Evolutionary conservation across 1,140 invertebrate species (phyloP), one percentile per base, ranked within the genome.

Genomic region (Hylyphantes graminicola): DNA sequence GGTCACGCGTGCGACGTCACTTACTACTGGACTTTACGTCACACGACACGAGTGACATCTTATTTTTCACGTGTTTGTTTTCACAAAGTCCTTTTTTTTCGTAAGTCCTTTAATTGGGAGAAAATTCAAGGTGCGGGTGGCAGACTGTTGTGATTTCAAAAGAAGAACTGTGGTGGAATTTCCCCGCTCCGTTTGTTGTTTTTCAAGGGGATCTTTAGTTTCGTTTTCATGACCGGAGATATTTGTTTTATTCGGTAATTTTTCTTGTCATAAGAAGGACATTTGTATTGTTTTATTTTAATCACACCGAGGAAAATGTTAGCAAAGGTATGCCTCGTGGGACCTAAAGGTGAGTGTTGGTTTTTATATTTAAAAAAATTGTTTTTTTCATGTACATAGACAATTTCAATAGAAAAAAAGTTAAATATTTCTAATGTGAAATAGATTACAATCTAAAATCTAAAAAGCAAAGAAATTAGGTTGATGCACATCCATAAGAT

Each of bases 11-110:
- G 63, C 67, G 76, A 78, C 63, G 76, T 78, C 76, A 78, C 0
- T 54, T 67, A 78, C 76, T 78, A 78, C 76, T 78, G 76, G 76
- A 78, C 63, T 48, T 67, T 61, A 67, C 55, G 74, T 76, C 55
- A 51, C 59, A 63, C 35, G 35, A 35, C 35, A 35, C 35, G 59
- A 64, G 74, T 63, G 35, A 35, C 35, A 35, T 35, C 35, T 78
- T 65, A 76, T 63, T 76, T 76, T 76, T 63, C 74, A 76, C 74
- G 57, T 78, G 51, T 21, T 51, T 12, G 13, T 78, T 78, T 64
- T 64, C 21, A 50, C 51, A 78, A 78, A 48, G 35, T 17, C 50
- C 50, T 70, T 78, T 78, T 78, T 11, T 21, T 21, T 63, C 35
- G 76, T 51, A 21, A 48, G 19, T 51, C 54, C 19, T 80, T 70